Percentiles rank a stretch among this genome's conserved stretches.
phyloP scores from a whole-genome alignment of 2,113 vertebrate species.

The Mola mola region DNA sequence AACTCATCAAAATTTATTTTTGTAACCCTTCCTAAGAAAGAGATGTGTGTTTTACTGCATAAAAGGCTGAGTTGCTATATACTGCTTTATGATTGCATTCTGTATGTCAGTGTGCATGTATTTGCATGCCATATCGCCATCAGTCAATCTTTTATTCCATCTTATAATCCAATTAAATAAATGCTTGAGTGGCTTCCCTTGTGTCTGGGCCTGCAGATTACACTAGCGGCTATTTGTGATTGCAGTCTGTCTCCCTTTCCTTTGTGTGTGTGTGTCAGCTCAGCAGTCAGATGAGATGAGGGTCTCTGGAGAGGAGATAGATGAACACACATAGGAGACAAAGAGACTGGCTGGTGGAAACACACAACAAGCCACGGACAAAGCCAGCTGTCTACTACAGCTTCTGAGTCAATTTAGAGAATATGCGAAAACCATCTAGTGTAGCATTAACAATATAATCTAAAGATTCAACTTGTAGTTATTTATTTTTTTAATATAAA shows the following conservation, averaged over 20 bases:
- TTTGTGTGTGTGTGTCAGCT: slow-evolving; percentile 71
- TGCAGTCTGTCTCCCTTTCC: slow-evolving; percentile 60
- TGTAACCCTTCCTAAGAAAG: too few species aligned
- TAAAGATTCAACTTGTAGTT: too few species aligned
- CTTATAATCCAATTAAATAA: slow-evolving; percentile 34
- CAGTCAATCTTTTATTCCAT: slow-evolving; percentile 39
- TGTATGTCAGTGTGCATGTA: slow-evolving; percentile 17
- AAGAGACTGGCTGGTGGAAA: slow-evolving; percentile 59
- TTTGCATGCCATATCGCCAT: slow-evolving; percentile 18
- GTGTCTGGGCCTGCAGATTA: slow-evolving; percentile 57
- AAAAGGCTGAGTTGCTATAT: too few species aligned
- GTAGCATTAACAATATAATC: too few species aligned
- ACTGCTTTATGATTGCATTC: neutral
- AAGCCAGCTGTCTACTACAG: slow-evolving; percentile 60
- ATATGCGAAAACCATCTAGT: too few species aligned
- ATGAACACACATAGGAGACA: slow-evolving; percentile 61
- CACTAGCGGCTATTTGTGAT: slow-evolving; percentile 53
- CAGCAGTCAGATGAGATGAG: slow-evolving; percentile 67
- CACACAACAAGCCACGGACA: slow-evolving; percentile 49
- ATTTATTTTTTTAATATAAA: too few species aligned
- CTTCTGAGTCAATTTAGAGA: slow-evolving; percentile 19
- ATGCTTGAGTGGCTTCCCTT: slow-evolving; percentile 38
- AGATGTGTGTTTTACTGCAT: too few species aligned
- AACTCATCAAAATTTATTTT: slow-evolving; percentile 8
- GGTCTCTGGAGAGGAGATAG: slow-evolving; percentile 64